Evolutionary conservation across 2,888 invertebrate species (phyloP).

Genomic region (Neocrepidodera transversa): DNA sequence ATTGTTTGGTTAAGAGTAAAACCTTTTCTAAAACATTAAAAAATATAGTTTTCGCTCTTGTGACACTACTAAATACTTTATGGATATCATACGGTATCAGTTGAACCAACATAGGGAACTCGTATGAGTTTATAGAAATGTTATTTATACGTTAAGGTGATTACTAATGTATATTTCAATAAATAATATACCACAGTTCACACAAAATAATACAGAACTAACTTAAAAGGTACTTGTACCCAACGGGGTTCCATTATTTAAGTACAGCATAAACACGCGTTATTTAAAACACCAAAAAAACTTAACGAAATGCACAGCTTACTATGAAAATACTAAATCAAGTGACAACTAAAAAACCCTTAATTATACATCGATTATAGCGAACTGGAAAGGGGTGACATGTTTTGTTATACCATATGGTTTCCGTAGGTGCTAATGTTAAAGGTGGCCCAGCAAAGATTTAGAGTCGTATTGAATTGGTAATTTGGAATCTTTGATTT

Average conservation of each 20-base stretch:
- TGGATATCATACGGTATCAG: conserved; percentile 18
- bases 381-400: not conserved
- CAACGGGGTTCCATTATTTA: conserved; percentile 16
- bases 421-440: no score
- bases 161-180: conserved; percentile 1
- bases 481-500: no score
- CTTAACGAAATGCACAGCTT: conserved; percentile 8
- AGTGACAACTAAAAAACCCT: not conserved
- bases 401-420: not conserved
- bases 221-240: conserved; percentile 4
- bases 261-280: conserved; percentile 1
- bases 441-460: no score
- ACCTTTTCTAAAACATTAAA: conserved; percentile 13
- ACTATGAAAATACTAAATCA: conserved; percentile 3
- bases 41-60: not conserved
- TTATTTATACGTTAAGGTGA: not conserved
- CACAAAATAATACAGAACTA: conserved; percentile 1
- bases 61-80: not conserved
- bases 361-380: not conserved
- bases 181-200: not conserved
- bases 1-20: conserved; percentile 12
- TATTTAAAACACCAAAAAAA: not conserved
- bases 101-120: not conserved
- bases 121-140: not conserved
- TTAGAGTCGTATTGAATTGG: no score